Conservation (phyloP, 2,797 vertebrate species). For the Dryobates pubescens region DNA sequence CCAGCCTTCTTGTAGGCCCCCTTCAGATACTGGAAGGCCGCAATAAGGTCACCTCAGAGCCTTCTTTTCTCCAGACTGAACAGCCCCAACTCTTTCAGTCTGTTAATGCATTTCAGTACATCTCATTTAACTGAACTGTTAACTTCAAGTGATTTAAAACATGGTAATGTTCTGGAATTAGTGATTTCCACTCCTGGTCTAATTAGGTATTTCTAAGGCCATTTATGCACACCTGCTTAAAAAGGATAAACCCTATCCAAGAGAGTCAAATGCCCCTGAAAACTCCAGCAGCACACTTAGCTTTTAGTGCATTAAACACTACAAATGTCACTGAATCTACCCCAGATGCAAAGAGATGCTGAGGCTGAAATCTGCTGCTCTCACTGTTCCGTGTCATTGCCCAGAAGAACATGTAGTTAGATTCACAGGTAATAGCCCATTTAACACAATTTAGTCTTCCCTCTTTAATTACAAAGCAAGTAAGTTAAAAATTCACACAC, state of each 20-base stretch:
- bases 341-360: neutral
- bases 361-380: neutral
- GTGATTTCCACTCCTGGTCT: neutral
- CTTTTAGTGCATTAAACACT: neutral
- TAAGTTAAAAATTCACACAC: neutral
- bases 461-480: neutral
- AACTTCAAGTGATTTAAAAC: neutral
- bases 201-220: neutral
- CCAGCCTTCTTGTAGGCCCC: too few relatives aligned
- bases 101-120: neutral
- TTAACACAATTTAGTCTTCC: neutral
- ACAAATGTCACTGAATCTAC: neutral
- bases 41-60: too few relatives aligned
- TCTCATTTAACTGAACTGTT: neutral
- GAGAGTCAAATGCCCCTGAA: neutral
- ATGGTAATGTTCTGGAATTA: neutral
- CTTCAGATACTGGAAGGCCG: too few relatives aligned
- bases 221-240: conserved; percentile 12
- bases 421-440: neutral
- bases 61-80: too few relatives aligned
- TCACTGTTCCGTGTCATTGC: neutral
- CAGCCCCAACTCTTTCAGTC: too few relatives aligned
- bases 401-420: neutral
- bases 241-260: neutral
- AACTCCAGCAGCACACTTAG: neutral